Conservation (phyloP, 1,140 invertebrate species). For the Conopomorpha cramerella region DNA sequence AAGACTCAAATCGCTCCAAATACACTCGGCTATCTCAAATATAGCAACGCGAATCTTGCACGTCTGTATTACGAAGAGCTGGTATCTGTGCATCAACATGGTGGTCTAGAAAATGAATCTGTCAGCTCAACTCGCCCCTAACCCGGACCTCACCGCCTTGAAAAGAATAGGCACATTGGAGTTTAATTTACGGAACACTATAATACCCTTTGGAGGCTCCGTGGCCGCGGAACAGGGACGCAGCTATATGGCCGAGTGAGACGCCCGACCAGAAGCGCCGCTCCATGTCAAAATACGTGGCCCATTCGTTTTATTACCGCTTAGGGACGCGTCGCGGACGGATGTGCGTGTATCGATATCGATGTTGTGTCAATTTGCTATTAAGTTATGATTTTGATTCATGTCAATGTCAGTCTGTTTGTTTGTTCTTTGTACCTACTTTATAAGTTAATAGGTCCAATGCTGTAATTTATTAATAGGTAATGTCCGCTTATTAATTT, state of each 20-base stretch:
- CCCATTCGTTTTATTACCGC: constrained; percentile 55
- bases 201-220: constrained; percentile 51
- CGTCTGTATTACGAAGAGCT: too few relatives aligned
- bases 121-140: constrained; percentile 27
- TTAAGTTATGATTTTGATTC: too few relatives aligned
- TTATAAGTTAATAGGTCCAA: too few relatives aligned
- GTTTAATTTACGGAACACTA: constrained; percentile 12
- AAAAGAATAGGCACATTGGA: neutral
- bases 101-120: constrained; percentile 22
- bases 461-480: too few relatives aligned
- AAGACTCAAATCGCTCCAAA: too few relatives aligned
- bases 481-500: too few relatives aligned
- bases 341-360: constrained; percentile 19
- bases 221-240: constrained; percentile 22
- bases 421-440: too few relatives aligned
- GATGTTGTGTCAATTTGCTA: too few relatives aligned
- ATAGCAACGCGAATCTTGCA: too few relatives aligned
- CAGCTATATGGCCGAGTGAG: constrained; percentile 20
- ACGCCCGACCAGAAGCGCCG: constrained; percentile 52
- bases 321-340: constrained; percentile 7
- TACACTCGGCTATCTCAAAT: too few relatives aligned
- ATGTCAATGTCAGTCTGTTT: too few relatives aligned
- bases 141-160: constrained; percentile 6
- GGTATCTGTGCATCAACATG: constrained; percentile 3
- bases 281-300: constrained; percentile 59